Conservation (phyloP, 2,888 invertebrate species). For the Sericinus montela region DNA sequence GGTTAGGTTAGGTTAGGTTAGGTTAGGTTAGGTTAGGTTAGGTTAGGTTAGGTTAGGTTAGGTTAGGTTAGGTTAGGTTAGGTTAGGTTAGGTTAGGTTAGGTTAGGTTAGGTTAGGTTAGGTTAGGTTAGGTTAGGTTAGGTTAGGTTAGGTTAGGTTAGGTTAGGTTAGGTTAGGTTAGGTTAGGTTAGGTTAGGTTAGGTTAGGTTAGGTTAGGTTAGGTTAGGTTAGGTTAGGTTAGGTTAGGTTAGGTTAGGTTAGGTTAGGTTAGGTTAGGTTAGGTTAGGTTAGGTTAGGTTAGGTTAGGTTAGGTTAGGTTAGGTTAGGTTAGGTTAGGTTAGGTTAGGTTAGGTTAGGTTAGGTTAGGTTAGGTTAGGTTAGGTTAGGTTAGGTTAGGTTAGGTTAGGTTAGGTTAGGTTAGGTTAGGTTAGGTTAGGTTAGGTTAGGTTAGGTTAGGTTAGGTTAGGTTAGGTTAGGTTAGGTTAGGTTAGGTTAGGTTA, state of each 20-base stretch:
- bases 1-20: constrained; percentile 1
- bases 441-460: neutral
- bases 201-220: constrained; percentile 15
- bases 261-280: constrained; percentile 9
- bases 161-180: constrained; percentile 25
- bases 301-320: constrained; percentile 8
- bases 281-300: constrained; percentile 12
- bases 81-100: constrained; percentile 1
- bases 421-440: neutral
- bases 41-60: constrained; percentile 3
- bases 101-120: constrained; percentile 3
- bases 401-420: neutral
- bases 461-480: constrained; percentile 10
- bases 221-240: constrained; percentile 15
- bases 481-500: constrained; percentile 12
- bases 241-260: neutral
- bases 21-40: neutral
- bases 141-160: constrained; percentile 18
- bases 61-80: constrained; percentile 4
- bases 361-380: constrained; percentile 11
- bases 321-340: constrained; percentile 7
- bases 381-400: neutral
- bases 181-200: constrained; percentile 23
- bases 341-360: constrained; percentile 19
- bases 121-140: constrained; percentile 20